Conservation (phyloP, 2,888 invertebrate genomes). For the Drosophila neoperkinsi region DNA sequence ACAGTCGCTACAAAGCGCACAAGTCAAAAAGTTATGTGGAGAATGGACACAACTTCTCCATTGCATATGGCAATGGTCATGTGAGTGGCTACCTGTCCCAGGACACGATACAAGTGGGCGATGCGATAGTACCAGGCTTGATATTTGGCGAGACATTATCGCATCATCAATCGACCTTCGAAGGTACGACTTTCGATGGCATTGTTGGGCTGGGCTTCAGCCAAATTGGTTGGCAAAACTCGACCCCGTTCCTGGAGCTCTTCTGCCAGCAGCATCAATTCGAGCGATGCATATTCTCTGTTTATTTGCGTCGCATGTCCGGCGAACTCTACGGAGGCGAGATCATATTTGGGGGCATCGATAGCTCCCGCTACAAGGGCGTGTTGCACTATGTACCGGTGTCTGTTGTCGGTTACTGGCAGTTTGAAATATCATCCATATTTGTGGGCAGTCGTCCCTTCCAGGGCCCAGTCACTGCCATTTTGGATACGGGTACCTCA, state of each 20-base stretch:
- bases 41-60: constrained; percentile 95
- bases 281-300: constrained; percentile 55
- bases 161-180: constrained; percentile 44
- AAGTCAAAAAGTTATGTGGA: constrained; percentile 92
- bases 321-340: constrained; percentile 48
- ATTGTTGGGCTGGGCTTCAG: constrained; percentile 55
- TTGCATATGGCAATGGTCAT: constrained; percentile 97
- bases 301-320: constrained; percentile 36
- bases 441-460: constrained; percentile 23
- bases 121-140: constrained; percentile 25
- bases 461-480: constrained; percentile 16
- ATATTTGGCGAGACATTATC: constrained; percentile 53
- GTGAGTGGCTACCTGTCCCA: constrained; percentile 97
- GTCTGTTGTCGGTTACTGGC: constrained; percentile 42
- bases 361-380: constrained; percentile 40
- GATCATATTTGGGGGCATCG: constrained; percentile 54
- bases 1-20: constrained; percentile 96
- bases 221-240: constrained; percentile 38
- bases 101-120: constrained; percentile 86
- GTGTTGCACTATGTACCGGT: constrained; percentile 51
- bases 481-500: constrained; percentile 66
- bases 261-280: constrained; percentile 36
- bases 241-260: constrained; percentile 47
- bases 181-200: constrained; percentile 53
- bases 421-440: constrained; percentile 36